Evolutionary conservation across 2,888 invertebrate species (phyloP).

Genomic region (Petrolisthes manimaculis): DNA sequence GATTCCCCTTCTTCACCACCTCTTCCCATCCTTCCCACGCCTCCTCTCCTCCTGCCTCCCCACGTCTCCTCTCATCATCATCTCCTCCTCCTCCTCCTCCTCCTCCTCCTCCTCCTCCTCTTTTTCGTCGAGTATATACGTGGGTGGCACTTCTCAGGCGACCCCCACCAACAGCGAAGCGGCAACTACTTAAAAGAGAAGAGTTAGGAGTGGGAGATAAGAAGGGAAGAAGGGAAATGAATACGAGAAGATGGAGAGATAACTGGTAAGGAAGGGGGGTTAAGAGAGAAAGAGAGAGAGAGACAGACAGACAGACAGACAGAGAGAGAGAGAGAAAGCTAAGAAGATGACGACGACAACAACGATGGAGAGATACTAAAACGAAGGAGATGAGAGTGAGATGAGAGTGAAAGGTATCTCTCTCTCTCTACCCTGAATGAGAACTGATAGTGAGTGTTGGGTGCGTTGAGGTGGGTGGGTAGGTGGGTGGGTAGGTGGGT

Average conservation of each 20-base stretch:
- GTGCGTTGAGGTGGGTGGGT: too few species aligned
- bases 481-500: too few species aligned
- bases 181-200: not conserved
- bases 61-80: too few species aligned
- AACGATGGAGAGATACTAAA: not conserved
- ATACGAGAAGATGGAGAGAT: not conserved
- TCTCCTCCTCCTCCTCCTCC: too few species aligned
- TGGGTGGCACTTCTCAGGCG: not conserved
- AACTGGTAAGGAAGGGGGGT: not conserved
- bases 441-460: too few species aligned
- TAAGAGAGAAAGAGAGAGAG: conserved; percentile 28
- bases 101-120: not conserved
- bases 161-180: not conserved
- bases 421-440: too few species aligned
- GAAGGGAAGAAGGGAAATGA: not conserved
- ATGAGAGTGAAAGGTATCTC: not conserved
- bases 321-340: conserved; percentile 25
- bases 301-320: conserved; percentile 18
- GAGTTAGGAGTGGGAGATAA: not conserved
- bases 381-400: not conserved
- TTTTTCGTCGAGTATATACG: not conserved
- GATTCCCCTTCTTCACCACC: not conserved
- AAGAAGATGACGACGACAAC: not conserved
- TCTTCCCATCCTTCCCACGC: not conserved
- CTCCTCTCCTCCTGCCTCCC: too few species aligned